phyloP scores from a whole-genome alignment of 1,140 invertebrate genomes.

The Diorhabda carinulata region DNA sequence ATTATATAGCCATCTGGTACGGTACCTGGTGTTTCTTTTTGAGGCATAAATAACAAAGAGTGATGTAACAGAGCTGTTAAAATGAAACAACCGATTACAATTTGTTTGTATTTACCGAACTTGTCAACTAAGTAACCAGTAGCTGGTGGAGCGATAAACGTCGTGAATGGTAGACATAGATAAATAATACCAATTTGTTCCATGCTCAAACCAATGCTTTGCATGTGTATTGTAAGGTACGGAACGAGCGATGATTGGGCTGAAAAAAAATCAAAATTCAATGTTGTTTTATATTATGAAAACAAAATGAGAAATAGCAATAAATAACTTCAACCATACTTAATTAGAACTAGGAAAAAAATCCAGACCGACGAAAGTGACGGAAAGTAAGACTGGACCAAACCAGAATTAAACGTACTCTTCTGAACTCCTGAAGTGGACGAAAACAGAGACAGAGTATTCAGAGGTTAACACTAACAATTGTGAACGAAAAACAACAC shows the following conservation, averaged over 20 bases:
- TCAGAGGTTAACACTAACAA: too few relatives aligned
- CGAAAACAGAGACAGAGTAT: too few relatives aligned
- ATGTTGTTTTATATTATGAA: background rate
- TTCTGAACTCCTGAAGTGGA: too few relatives aligned
- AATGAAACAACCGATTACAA: conserved; percentile 68
- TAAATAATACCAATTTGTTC: conserved; percentile 82
- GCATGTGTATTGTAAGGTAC: conserved; percentile 84
- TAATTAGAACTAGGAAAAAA: too few relatives aligned
- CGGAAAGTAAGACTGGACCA: too few relatives aligned
- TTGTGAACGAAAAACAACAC: too few relatives aligned
- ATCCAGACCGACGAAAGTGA: too few relatives aligned
- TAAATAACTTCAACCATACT: too few relatives aligned
- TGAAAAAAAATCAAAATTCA: conserved; percentile 45
- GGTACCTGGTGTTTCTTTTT: conserved; percentile 67
- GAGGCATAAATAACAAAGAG: conserved; percentile 66
- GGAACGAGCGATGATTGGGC: conserved; percentile 75
- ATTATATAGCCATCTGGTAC: conserved; percentile 68
- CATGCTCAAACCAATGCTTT: conserved; percentile 76
- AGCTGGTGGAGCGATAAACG: conserved; percentile 73
- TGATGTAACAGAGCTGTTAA: conserved; percentile 70
- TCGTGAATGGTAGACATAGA: conserved; percentile 74
- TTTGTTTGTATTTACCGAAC: conserved; percentile 75
- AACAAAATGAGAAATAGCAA: too few relatives aligned
- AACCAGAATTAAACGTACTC: too few relatives aligned
- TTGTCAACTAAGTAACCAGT: conserved; percentile 77